These are phyloP conservation scores for Albula glossodonta DNA, from an alignment of 2,113 vertebrate genomes.

Conservation along the genomic window DNA sequence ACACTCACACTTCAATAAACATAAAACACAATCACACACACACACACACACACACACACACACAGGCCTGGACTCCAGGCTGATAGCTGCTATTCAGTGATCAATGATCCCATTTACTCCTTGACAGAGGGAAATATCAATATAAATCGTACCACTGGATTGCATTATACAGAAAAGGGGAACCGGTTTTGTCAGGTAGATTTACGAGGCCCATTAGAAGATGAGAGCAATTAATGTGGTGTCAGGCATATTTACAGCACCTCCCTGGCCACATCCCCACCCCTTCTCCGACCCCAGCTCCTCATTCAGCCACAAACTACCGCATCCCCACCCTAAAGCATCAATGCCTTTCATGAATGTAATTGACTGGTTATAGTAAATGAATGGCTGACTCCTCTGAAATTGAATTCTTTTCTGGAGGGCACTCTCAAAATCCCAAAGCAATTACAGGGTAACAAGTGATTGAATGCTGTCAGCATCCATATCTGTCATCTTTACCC, in stretches of 20 bases:
- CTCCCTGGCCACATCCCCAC: neutral
- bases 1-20: neutral
- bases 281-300: neutral
- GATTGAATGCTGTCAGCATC: neutral
- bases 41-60: conserved; percentile 14
- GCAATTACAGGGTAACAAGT: conserved; percentile 18
- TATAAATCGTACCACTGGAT: neutral
- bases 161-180: neutral
- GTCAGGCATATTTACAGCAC: conserved; percentile 19
- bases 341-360: neutral
- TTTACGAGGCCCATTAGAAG: conserved; percentile 25
- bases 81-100: conserved; percentile 16
- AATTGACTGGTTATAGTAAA: conserved; percentile 16
- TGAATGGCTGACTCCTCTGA: neutral
- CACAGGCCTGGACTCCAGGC: neutral
- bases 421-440: neutral
- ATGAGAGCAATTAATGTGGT: conserved; percentile 26
- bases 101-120: conserved; percentile 17
- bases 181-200: conserved; percentile 16
- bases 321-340: neutral
- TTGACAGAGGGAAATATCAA: conserved; percentile 18
- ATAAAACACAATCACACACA: neutral
- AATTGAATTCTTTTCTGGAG: conserved; percentile 24
- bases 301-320: neutral
- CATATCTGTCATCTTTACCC: neutral